Evolutionary conservation across 2,888 invertebrate genomes (phyloP).

Genomic region (Melipona beecheii): DNA sequence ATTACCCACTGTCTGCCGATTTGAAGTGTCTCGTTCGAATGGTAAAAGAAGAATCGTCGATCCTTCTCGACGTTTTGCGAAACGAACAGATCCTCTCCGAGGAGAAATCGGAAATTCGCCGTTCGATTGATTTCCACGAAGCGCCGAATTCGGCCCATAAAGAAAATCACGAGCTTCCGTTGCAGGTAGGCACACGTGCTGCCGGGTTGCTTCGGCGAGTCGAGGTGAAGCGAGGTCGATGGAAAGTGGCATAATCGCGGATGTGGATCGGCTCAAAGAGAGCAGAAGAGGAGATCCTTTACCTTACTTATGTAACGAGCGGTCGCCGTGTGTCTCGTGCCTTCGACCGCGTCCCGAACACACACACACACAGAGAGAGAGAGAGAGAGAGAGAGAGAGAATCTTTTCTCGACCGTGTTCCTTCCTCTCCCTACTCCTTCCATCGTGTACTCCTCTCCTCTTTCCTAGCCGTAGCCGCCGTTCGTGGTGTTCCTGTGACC

Average conservation of each 20-base stretch:
- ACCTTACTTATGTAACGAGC: conserved; percentile 81
- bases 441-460: background rate
- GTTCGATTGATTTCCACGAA: background rate
- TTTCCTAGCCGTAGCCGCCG: background rate
- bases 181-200: background rate
- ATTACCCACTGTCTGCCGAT: background rate
- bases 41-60: background rate
- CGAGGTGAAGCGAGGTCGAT: conserved; percentile 77
- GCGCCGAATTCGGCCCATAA: conserved; percentile 7
- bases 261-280: conserved; percentile 80
- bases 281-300: conserved; percentile 79
- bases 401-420: conserved; percentile 35
- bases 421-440: conserved; percentile 22
- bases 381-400: too few species aligned
- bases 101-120: background rate
- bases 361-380: background rate
- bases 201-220: conserved; percentile 20
- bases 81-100: background rate
- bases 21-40: background rate
- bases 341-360: conserved; percentile 76
- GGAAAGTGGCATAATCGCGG: conserved; percentile 82
- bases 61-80: background rate
- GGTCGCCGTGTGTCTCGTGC: conserved; percentile 76
- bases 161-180: conserved; percentile 34
- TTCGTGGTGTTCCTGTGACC: conserved; percentile 26